phyloP scores from a whole-genome alignment of 2,888 invertebrate genomes.

The Marronus borbonicus region DNA sequence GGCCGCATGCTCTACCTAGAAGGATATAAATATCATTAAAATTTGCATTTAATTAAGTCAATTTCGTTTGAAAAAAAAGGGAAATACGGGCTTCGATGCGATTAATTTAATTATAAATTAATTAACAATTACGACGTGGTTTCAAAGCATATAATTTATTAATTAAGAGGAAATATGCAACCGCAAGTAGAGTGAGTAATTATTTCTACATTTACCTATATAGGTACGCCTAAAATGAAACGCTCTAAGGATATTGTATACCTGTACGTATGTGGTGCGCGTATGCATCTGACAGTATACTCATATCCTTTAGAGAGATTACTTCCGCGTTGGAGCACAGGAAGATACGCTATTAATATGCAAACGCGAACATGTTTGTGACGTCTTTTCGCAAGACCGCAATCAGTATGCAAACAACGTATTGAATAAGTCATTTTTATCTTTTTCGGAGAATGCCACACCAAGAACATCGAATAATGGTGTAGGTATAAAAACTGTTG shows the following conservation, averaged over 20 bases:
- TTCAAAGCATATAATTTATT: conserved; percentile 9
- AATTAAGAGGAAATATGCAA: conserved; percentile 20
- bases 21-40: not conserved
- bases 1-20: too few species aligned
- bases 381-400: conserved; percentile 37
- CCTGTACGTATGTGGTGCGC: conserved; percentile 2
- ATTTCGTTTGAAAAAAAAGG: not conserved
- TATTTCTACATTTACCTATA: conserved; percentile 15
- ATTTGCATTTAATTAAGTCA: not conserved
- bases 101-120: conserved; percentile 26
- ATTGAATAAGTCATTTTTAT: conserved; percentile 40
- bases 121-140: not conserved
- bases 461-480: conserved; percentile 11
- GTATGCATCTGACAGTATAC: conserved; percentile 32
- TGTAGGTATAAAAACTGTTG: conserved; percentile 4
- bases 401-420: conserved; percentile 46
- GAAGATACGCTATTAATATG: conserved; percentile 45
- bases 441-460: conserved; percentile 21
- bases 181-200: not conserved
- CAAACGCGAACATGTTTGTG: conserved; percentile 45
- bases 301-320: conserved; percentile 42
- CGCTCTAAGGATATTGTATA: not conserved
- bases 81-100: not conserved
- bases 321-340: conserved; percentile 44
- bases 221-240: not conserved